Percentiles rank a stretch among this genome's conserved stretches.
phyloP scores from a whole-genome alignment of 2,113 vertebrate species.

The Solea senegalensis region DNA sequence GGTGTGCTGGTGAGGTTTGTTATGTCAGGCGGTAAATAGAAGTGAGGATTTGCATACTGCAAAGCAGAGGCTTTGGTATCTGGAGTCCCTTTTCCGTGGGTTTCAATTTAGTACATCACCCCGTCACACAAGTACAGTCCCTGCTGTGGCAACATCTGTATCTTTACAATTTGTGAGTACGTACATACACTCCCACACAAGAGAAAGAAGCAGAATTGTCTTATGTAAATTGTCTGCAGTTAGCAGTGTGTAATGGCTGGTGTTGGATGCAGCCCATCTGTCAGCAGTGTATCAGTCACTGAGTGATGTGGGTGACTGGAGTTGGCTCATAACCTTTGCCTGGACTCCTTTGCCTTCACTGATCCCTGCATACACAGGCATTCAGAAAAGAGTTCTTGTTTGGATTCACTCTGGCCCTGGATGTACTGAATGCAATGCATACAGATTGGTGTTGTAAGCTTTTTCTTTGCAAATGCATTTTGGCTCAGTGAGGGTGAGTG shows the following conservation, averaged over 20 bases:
- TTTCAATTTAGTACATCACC: constrained; percentile 29
- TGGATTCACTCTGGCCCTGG: background rate
- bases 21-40: constrained; percentile 20
- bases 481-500: background rate
- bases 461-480: constrained; percentile 22
- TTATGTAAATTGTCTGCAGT: constrained; percentile 29
- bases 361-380: constrained; percentile 1
- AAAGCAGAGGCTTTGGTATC: constrained; percentile 1
- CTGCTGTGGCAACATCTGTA: constrained; percentile 37
- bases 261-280: constrained; percentile 55
- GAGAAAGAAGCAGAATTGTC: constrained; percentile 25
- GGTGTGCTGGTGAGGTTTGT: background rate
- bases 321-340: constrained; percentile 42
- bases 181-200: background rate
- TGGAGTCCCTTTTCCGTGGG: constrained; percentile 15
- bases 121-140: constrained; percentile 11
- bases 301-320: constrained; percentile 47
- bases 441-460: constrained; percentile 4
- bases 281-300: constrained; percentile 33
- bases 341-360: constrained; percentile 14
- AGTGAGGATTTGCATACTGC: constrained; percentile 12
- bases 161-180: too few relatives aligned
- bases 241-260: constrained; percentile 27
- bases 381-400: constrained; percentile 4
- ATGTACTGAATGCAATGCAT: constrained; percentile 18